Evolutionary conservation across 2,113 vertebrate genomes (phyloP), one percentile per base, ranked within the genome.

Genomic region (Mormyrus iriodes): DNA sequence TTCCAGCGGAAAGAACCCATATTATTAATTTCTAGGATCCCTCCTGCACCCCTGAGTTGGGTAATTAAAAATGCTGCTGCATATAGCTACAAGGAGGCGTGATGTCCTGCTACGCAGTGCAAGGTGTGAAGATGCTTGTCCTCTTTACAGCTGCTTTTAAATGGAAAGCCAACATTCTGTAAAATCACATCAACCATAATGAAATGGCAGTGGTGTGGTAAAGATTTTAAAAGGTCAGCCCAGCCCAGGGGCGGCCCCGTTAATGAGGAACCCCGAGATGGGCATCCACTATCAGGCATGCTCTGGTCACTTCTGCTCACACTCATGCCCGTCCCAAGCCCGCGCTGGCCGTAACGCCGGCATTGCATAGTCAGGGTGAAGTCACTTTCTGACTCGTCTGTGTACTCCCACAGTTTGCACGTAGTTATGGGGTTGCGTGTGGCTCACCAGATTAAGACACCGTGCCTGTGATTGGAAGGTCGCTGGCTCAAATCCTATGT

Each of bases 141-240:
- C 12, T 76, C 24, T 79, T 51, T 73, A 35, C n/a, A 86, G 84
- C n/a, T 86, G 84, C 10, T 49, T 82, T 55, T 53, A 88, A 88
- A 27, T 82, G 48, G 48, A 82, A 52, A 79, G 15, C 39, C n/a
- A 46, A n/a, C 73, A 79, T 31, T 15, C 55, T 87, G 52, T 46
- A 46, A 35, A 65, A 9, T 65, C 52, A 87, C 24, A 61, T 44
- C 35, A 65, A 35, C 52, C 39, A 24, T 53, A 61, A 58, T 65
- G 42, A 61, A 87, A 61, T 87, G 35, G 49, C 55, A 65, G 10
- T 9, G 21, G 35, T 87, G 86, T 61, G 53, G 53, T 61, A 61
- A 87, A 87, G 52, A 61, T 44, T 65, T 58, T 87, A 88, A 88
- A 39, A 88, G 61, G 87, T 88, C 53, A 88, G 21, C 3, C 10